These are phyloP conservation scores for Malurus melanocephalus DNA, from an alignment of 2,113 vertebrate genomes.

Conservation along the genomic window DNA sequence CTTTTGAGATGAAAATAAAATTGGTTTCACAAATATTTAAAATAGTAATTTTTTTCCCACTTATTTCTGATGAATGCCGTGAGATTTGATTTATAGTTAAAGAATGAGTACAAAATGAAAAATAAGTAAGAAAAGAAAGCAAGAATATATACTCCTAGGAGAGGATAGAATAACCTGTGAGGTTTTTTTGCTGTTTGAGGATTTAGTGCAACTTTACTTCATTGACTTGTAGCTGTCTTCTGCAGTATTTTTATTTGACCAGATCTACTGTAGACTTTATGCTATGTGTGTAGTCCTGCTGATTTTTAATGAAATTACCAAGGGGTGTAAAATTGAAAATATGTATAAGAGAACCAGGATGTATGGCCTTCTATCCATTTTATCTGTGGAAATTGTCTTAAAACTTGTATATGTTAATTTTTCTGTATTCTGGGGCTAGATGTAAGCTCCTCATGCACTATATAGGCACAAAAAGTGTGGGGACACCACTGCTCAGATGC, in stretches of 20 bases:
- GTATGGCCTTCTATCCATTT: not conserved
- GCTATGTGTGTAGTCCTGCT: not conserved
- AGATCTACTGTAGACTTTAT: not conserved
- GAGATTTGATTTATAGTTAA: not conserved
- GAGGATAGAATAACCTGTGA: not conserved
- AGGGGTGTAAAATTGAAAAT: not conserved
- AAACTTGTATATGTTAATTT: not conserved
- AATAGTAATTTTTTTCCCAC: not conserved
- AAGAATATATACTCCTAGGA: not conserved
- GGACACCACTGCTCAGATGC: no score
- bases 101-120: not conserved
- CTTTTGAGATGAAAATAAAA: not conserved
- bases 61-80: not conserved
- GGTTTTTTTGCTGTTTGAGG: not conserved
- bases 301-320: not conserved
- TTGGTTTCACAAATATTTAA: not conserved
- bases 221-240: not conserved
- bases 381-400: not conserved
- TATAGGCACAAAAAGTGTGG: not conserved
- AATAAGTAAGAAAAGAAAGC: not conserved
- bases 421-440: not conserved
- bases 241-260: not conserved
- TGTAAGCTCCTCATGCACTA: not conserved
- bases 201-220: not conserved
- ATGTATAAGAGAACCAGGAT: not conserved